A percentile compares a stretch with the other conserved stretches of the same genome.
Conservation (phyloP, 2,888 invertebrate genomes). For the Molorchus minor region DNA sequence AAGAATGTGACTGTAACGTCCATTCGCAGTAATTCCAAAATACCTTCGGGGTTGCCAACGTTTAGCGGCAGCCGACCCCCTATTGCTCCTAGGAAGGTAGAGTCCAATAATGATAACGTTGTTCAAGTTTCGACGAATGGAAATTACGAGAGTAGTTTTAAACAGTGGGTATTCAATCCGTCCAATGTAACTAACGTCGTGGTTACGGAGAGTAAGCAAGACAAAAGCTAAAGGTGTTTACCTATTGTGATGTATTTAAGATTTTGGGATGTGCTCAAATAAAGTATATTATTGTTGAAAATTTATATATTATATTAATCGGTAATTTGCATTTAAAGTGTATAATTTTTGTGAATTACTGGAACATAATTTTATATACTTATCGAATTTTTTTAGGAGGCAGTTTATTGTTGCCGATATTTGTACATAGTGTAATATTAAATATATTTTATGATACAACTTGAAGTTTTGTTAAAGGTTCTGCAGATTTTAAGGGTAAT, state of each 20-base stretch:
- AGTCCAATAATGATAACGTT: slow-evolving; percentile 57
- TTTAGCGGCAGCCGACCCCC: slow-evolving; percentile 61
- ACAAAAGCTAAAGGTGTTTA: slow-evolving; percentile 13
- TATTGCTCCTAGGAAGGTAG: slow-evolving; percentile 64
- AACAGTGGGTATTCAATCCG: slow-evolving; percentile 63
- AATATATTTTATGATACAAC: slow-evolving; percentile 34
- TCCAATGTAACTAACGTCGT: slow-evolving; percentile 59
- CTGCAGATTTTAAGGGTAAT: slow-evolving; percentile 40
- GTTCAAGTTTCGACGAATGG: slow-evolving; percentile 54
- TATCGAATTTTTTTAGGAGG: slow-evolving; percentile 13
- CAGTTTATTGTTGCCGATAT: slow-evolving; percentile 33
- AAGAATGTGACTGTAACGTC: slow-evolving; percentile 72
- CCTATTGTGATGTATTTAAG: slow-evolving; percentile 22
- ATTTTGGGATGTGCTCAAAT: slow-evolving; percentile 22
- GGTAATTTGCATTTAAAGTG: slow-evolving; percentile 12
- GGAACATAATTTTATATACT: slow-evolving; percentile 15
- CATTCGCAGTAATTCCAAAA: slow-evolving; percentile 69
- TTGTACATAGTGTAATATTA: slow-evolving; percentile 40
- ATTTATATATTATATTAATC: slow-evolving; percentile 27
- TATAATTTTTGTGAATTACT: slow-evolving; percentile 26
- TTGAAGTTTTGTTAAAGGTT: slow-evolving; percentile 37
- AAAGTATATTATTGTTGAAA: slow-evolving; percentile 25
- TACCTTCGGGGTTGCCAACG: slow-evolving; percentile 60
- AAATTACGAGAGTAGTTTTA: slow-evolving; percentile 56
- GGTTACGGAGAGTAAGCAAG: slow-evolving; percentile 54